phyloP scores from a whole-genome alignment of 1,140 invertebrate species.

The Rhizoglyphus robini region DNA sequence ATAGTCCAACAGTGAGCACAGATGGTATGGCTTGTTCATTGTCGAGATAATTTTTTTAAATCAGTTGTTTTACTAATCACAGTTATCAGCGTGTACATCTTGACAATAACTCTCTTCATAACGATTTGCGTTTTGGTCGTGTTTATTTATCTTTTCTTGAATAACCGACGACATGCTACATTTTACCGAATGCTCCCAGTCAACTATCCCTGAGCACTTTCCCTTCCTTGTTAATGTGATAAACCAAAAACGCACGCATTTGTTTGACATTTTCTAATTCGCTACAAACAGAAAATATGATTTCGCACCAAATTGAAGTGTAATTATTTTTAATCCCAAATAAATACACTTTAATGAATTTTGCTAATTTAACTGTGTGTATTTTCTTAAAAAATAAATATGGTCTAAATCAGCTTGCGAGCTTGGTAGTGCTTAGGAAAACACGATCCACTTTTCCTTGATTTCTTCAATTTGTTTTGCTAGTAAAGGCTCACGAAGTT shows the following conservation, averaged over 20 bases:
- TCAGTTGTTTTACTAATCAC: neutral
- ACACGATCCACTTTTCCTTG: conserved; percentile 80
- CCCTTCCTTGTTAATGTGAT: too few relatives aligned
- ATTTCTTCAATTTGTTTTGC: conserved; percentile 77
- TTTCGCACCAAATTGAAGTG: too few relatives aligned
- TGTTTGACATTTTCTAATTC: too few relatives aligned
- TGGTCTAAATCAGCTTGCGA: neutral
- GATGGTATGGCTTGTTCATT: neutral
- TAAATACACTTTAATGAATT: too few relatives aligned
- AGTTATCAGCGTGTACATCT: neutral
- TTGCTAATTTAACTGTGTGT: too few relatives aligned
- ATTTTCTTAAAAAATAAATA: neutral
- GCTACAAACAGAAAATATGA: too few relatives aligned
- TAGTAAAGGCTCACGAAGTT: conserved; percentile 75
- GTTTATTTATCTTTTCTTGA: neutral
- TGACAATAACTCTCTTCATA: neutral
- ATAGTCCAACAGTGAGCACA: neutral
- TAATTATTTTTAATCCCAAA: too few relatives aligned
- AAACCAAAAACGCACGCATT: too few relatives aligned
- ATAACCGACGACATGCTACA: neutral
- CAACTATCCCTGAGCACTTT: too few relatives aligned
- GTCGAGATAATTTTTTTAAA: neutral
- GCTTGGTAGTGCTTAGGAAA: too few relatives aligned
- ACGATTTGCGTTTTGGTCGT: neutral
- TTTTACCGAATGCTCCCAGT: neutral